Evolutionary conservation across 2,888 invertebrate species (phyloP).

Genomic region (Epicampocera succincta): DNA sequence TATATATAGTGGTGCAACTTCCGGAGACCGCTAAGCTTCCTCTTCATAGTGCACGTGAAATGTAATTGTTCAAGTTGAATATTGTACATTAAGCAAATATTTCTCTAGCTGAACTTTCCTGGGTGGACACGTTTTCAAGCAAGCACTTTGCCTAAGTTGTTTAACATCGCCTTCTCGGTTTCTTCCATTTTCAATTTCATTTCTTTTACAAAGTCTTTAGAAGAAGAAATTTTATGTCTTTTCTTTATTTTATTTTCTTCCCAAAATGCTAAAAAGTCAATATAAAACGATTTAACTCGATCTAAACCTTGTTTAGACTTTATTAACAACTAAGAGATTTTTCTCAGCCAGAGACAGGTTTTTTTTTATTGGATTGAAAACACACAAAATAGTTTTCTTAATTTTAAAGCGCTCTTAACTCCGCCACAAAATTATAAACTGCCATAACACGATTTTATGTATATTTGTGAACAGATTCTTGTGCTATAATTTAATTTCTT

Average conservation of each 20-base stretch:
- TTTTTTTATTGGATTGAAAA: conserved; percentile 37
- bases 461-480: conserved; percentile 8
- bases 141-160: too few relatives aligned
- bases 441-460: conserved; percentile 15
- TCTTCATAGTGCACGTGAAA: too few relatives aligned
- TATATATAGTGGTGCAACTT: too few relatives aligned
- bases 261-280: too few relatives aligned
- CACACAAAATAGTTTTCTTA: conserved; percentile 47
- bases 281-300: neutral
- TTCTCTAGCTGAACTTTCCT: too few relatives aligned
- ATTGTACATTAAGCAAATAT: too few relatives aligned
- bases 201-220: too few relatives aligned
- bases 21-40: too few relatives aligned
- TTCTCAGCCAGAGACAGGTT: conserved; percentile 13
- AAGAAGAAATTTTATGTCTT: neutral
- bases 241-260: neutral
- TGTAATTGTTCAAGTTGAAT: too few relatives aligned
- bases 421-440: conserved; percentile 23
- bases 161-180: too few relatives aligned
- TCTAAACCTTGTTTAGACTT: neutral
- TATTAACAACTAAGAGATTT: neutral
- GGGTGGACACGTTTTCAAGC: too few relatives aligned
- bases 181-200: too few relatives aligned
- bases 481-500: conserved; percentile 36
- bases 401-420: conserved; percentile 29